Percentiles rank a stretch among this genome's conserved stretches.
These are phyloP conservation scores for Rhynchotus rufescens DNA, from an alignment of 2,797 vertebrate genomes.

Conservation along the genomic window DNA sequence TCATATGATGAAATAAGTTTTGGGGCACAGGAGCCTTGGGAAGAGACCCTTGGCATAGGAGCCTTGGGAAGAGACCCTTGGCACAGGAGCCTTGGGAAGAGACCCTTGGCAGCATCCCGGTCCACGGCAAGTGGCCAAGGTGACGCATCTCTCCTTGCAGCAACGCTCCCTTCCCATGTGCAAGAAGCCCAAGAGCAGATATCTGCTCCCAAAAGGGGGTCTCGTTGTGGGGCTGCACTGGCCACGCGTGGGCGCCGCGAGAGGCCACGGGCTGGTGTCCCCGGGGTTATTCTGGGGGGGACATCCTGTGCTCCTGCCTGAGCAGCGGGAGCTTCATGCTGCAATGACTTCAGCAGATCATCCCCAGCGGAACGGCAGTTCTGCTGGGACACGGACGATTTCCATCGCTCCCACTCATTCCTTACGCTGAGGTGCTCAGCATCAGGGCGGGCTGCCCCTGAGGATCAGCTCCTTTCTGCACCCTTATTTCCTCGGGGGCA, in stretches of 20 bases:
- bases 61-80: neutral
- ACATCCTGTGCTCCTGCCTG: neutral
- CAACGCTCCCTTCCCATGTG: neutral
- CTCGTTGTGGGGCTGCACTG: neutral
- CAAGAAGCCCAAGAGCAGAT: neutral
- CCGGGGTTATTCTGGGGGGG: neutral
- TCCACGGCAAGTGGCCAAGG: too few relatives aligned
- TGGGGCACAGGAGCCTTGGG: neutral
- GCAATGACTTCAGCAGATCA: neutral
- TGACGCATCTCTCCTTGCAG: neutral
- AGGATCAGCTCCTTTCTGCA: neutral
- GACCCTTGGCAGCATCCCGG: neutral
- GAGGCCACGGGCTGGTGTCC: neutral
- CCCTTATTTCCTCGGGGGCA: neutral
- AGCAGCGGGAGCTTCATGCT: too few relatives aligned
- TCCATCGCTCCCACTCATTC: neutral
- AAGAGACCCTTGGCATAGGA: neutral
- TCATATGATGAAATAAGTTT: fast-evolving
- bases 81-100: neutral
- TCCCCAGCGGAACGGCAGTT: neutral
- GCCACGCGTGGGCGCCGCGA: neutral
- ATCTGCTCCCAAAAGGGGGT: neutral
- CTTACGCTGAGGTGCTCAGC: neutral
- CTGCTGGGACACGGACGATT: neutral
- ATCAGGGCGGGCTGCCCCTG: neutral